Base-by-base conservation (phyloP, 2,113 vertebrate species). In the Tragelaphus buxtoni region DNA sequence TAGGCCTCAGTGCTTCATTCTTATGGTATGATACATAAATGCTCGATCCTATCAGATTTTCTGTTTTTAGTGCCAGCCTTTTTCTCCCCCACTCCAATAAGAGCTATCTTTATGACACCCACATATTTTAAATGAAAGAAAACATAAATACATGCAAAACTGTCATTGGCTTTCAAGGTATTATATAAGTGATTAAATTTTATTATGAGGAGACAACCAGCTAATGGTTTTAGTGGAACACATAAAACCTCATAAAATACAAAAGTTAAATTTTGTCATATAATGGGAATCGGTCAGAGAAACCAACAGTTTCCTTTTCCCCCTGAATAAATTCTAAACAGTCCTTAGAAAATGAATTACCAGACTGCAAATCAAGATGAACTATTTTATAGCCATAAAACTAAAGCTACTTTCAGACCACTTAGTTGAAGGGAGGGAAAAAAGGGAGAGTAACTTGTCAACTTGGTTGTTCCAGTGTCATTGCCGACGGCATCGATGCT, bases 251-350 rank as follows among this genome's bases (percentile, higher is more conserved):
- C 98, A 98, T 98, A 98, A 98, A 98, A 97, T 85, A 97, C 85
- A 97, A 97, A 98, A 98, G 98, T 98, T 98, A 98, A 97, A 98
- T 98, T 98, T 97, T 98, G 98, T 98, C 98, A 97, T 95, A 96
- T 97, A 98, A 98, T 98, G 96, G 90, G 97, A 97, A 97, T 97
- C 49, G 5, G 98, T 98, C 98, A 95, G 91, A 98, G 97, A 97
- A 98, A 98, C 89, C 95, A 97, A 97, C 91, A 96, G 95, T 98
- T 98, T 97, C 97, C 96, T 98, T 98, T 98, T 97, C 96, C 97
- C 89, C 98, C 91, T 98, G 98, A 98, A 98, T 98, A 98, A 98
- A 98, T 98, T 98, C 98, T 97, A 98, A 98, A 98, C 97, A 98
- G 98, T 98, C 97, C 97, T 98, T 98, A 98, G 97, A 98, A 98